Base-by-base conservation (phyloP, 2,113 vertebrate species). In the Microcebus jonahi region DNA sequence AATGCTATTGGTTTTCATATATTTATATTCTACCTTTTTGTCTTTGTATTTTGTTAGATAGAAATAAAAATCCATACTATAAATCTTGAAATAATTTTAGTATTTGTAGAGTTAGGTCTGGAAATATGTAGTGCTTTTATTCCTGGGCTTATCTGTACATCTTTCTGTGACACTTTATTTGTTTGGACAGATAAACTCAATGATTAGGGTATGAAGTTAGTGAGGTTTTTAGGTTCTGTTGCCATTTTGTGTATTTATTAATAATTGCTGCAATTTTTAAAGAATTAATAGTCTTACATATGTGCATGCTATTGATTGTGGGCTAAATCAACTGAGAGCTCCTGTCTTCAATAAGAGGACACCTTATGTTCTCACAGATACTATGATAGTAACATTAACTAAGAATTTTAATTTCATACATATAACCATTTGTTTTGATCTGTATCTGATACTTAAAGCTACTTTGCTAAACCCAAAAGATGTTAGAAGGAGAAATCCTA, bases 1-100 rank as follows among this genome's bases (percentile, higher is more conserved):
- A 75, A 50, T 50, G 7, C 48, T 59, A 29, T 61, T 61, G 18
- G 53, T 86, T 89, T 90, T 55, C 55, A 73, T 73, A 25, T 48
- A 31, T 85, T 76, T 48, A n/a, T 83, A 61, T 31, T 87, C 31
- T 81, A 31, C 36, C 15, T 87, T 88, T 75, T 88, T 75, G 29
- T 48, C 48, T 70, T 55, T 87, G 73, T 77, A 61, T 84, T 77
- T 42, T 90, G 36, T 65, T 36, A 65, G 65, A 55, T 8, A 81
- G 70, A 92, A 61, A 84, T 71, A 12, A 84, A 80, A 80, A 67
- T 73, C 14, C 1, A 53, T 81, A 75, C 17, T 53, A 55, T 21
- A 76, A 70, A 67, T 92, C 34, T 80, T 71, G 48, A 88, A 91
- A 42, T 85, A 23, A 42, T 86, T 85, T 85, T 76, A 91, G 17